These are phyloP conservation scores for Diglossa cyanea DNA, from an alignment of 2,797 vertebrate genomes.

Conservation along the genomic window DNA sequence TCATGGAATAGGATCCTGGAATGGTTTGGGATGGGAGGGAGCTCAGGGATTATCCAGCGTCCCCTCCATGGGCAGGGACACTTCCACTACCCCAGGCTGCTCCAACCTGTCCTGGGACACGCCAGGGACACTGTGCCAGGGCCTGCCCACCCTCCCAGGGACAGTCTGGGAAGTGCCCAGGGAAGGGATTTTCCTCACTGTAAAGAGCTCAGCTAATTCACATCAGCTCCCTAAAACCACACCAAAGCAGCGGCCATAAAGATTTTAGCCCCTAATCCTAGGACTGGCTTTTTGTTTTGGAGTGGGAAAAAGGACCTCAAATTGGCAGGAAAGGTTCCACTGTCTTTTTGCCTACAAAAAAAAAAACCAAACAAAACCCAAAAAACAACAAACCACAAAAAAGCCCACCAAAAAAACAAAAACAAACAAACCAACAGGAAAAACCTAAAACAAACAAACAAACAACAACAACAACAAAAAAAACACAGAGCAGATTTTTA, in stretches of 20 bases:
- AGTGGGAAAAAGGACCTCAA: not conserved
- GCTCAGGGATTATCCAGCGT: not conserved
- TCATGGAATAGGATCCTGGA: not conserved
- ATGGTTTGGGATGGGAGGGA: not conserved
- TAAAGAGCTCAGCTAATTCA: not conserved
- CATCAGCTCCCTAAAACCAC: not conserved
- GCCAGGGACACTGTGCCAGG: not conserved
- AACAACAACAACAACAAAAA: not conserved
- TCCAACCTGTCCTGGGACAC: not conserved
- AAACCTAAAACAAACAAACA: not conserved
- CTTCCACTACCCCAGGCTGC: not conserved
- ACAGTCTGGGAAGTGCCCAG: not conserved
- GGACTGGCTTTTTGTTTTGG: rapidly evolving
- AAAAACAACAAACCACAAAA: not conserved
- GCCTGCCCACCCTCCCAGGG: not conserved
- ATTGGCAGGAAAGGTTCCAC: not conserved
- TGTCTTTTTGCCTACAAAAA: not conserved
- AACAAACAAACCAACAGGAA: too few species aligned
- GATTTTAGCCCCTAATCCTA: not conserved
- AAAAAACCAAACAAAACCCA: too few species aligned
- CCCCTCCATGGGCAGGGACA: not conserved
- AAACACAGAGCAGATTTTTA: not conserved
- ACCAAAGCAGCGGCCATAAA: not conserved
- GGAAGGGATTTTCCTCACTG: not conserved
- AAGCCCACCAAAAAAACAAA: too few species aligned